A percentile compares a stretch with the other conserved stretches of the same genome.
phyloP scores from a whole-genome alignment of 2,888 invertebrate genomes.

The Pheosia gnoma region DNA sequence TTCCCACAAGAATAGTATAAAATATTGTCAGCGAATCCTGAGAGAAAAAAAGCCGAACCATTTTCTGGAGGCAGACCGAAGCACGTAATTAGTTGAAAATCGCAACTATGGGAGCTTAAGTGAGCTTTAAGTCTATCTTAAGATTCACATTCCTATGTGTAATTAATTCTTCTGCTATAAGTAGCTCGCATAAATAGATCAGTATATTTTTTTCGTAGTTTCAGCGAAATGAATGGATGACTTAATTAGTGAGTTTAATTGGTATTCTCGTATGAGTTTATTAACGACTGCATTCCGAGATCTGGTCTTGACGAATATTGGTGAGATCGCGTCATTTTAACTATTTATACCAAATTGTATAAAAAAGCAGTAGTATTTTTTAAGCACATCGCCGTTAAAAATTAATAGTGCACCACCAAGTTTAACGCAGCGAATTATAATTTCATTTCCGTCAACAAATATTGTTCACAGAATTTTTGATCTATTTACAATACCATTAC shows the following conservation, averaged over 20 bases:
- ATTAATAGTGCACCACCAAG: no score
- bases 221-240: slow-evolving; percentile 35
- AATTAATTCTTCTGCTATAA: slow-evolving; percentile 28
- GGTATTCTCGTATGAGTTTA: slow-evolving; percentile 27
- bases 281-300: slow-evolving; percentile 33
- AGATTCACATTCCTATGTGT: slow-evolving; percentile 12
- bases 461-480: no score
- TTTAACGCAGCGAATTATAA: no score
- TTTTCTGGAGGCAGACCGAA: not conserved
- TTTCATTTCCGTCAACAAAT: no score
- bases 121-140: not conserved
- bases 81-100: not conserved
- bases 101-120: not conserved
- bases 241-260: slow-evolving; percentile 40
- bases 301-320: slow-evolving; percentile 16
- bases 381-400: no score
- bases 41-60: not conserved
- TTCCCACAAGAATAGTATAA: no score
- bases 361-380: no score
- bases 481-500: no score
- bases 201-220: slow-evolving; percentile 27
- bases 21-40: not conserved
- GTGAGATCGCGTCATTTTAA: slow-evolving; percentile 1
- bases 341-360: not conserved
- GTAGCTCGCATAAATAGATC: slow-evolving; percentile 24